phyloP scores from a whole-genome alignment of 2,888 invertebrate genomes.

The Drosophila pullipes region DNA sequence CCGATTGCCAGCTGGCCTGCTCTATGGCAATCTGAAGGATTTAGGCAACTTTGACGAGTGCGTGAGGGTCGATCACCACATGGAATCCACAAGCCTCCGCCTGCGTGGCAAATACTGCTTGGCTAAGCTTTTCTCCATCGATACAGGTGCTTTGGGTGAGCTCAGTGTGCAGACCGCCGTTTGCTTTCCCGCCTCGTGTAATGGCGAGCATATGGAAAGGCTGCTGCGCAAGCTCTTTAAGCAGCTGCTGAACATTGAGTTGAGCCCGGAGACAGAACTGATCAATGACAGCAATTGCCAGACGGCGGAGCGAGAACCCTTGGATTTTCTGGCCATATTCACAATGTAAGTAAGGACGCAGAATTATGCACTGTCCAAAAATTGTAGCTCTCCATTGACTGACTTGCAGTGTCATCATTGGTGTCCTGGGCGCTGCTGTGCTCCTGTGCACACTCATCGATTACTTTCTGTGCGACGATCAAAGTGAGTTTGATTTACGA shows the following conservation, averaged over 20 bases:
- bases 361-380: neutral
- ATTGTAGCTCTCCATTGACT: neutral
- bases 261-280: neutral
- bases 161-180: slow-evolving; percentile 47
- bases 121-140: slow-evolving; percentile 15
- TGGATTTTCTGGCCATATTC: slow-evolving; percentile 63
- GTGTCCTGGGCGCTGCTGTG: slow-evolving; percentile 28
- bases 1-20: slow-evolving; percentile 84
- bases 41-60: slow-evolving; percentile 86
- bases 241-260: slow-evolving; percentile 37
- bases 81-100: slow-evolving; percentile 1
- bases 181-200: slow-evolving; percentile 72
- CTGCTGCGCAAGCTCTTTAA: slow-evolving; percentile 44
- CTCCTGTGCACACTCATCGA: slow-evolving; percentile 58
- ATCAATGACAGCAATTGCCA: slow-evolving; percentile 36
- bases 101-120: slow-evolving; percentile 58
- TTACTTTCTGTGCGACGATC: slow-evolving; percentile 52
- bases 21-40: slow-evolving; percentile 82
- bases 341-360: slow-evolving; percentile 66
- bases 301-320: slow-evolving; percentile 32
- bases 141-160: rapidly evolving
- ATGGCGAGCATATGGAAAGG: slow-evolving; percentile 38
- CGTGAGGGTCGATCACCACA: slow-evolving; percentile 46
- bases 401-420: slow-evolving; percentile 47
- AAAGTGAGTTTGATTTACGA: slow-evolving; percentile 31